Conservation (phyloP, 37 sponge, comb jelly and placozoan species). For the Agelas oroides region DNA sequence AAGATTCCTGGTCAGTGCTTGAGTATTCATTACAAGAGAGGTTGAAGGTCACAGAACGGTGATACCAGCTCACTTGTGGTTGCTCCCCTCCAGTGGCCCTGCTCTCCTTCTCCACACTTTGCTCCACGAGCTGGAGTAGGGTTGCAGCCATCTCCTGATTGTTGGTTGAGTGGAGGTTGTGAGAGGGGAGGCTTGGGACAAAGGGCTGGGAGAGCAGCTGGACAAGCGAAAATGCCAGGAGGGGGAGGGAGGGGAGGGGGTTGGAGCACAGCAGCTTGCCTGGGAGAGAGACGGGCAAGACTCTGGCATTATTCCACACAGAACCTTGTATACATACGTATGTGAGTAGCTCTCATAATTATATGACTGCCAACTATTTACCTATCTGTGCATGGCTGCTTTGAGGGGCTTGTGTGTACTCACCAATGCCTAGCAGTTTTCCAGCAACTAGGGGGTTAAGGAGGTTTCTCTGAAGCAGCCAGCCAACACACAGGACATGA, state of each 20-base stretch:
- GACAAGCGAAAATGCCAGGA: constrained; percentile 23
- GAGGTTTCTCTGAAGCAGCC: constrained; percentile 6
- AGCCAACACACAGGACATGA: constrained; percentile 15
- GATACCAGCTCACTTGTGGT: too few species aligned
- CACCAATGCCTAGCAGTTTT: background rate
- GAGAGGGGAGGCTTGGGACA: background rate
- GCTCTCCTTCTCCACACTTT: background rate
- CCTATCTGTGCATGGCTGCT: too few species aligned
- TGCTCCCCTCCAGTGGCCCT: too few species aligned
- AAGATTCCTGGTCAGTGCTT: too few species aligned
- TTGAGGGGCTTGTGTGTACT: background rate
- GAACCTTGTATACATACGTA: too few species aligned
- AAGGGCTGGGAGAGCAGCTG: constrained; percentile 49
- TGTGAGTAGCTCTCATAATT: too few species aligned
- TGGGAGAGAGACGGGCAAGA: background rate
- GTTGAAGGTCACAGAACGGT: too few species aligned
- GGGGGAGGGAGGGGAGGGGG: background rate
- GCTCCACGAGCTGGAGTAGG: background rate
- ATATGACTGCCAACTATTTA: too few species aligned
- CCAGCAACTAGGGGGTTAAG: background rate
- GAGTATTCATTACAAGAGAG: too few species aligned
- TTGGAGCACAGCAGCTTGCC: background rate
- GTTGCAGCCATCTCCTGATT: constrained; percentile 15
- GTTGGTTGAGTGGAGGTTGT: background rate
- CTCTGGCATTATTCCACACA: too few species aligned